Conservation (phyloP, 2,113 vertebrate species). For the Catharus bicknelli region DNA sequence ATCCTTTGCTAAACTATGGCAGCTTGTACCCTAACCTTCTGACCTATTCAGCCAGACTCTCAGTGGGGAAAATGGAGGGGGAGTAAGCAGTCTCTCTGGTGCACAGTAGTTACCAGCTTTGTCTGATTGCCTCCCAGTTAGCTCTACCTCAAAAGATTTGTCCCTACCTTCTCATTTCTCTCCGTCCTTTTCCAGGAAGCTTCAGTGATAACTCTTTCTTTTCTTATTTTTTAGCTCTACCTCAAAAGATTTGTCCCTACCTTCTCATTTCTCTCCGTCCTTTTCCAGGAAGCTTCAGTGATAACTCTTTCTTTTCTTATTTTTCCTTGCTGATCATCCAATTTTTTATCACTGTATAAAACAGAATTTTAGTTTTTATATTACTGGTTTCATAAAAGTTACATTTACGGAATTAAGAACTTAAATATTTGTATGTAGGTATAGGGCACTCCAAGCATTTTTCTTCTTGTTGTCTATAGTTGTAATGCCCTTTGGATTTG, state of each 20-base stretch:
- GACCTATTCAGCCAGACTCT: neutral
- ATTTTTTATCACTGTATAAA: neutral
- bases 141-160: neutral
- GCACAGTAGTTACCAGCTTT: neutral
- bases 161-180: neutral
- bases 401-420: neutral
- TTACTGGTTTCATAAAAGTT: neutral
- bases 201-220: neutral
- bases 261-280: neutral
- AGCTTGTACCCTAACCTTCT: conserved; percentile 44
- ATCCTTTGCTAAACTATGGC: conserved; percentile 30
- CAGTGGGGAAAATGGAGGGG: neutral
- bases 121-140: neutral
- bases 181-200: neutral
- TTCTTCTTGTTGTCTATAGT: neutral
- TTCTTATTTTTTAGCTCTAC: neutral
- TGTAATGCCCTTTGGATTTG: neutral
- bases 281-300: neutral
- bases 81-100: neutral
- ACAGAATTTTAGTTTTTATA: neutral
- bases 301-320: neutral
- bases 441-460: neutral
- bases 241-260: neutral
- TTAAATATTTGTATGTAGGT: neutral
- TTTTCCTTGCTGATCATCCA: neutral